phyloP scores from a whole-genome alignment of 2,113 vertebrate species.

The Macquaria ambigua region DNA sequence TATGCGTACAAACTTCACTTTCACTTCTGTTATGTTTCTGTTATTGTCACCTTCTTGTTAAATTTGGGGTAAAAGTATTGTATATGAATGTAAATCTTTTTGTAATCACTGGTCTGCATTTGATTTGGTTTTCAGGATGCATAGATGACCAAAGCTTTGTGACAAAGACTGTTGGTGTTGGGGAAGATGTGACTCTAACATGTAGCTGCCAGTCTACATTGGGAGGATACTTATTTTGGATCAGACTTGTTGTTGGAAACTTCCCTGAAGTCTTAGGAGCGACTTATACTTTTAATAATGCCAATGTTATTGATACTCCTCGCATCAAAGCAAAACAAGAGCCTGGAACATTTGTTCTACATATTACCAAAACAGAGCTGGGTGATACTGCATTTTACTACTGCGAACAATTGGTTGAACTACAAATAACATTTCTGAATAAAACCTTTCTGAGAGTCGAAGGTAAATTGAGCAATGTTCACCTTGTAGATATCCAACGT shows the following conservation, averaged over 20 bases:
- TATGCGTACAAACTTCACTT: neutral
- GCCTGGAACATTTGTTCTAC: slow-evolving; percentile 38
- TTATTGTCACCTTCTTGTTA: neutral
- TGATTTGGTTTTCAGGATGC: slow-evolving; percentile 32
- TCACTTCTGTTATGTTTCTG: neutral
- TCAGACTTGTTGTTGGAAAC: slow-evolving; percentile 43
- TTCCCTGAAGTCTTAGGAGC: slow-evolving; percentile 48
- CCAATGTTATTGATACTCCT: accelerated
- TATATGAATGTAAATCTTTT: neutral
- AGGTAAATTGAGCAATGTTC: slow-evolving; percentile 29
- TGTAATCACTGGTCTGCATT: neutral
- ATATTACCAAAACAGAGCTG: slow-evolving; percentile 12
- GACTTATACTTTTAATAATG: slow-evolving; percentile 8
- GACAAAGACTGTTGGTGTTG: slow-evolving; percentile 25
- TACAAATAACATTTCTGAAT: neutral
- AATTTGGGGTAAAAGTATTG: neutral
- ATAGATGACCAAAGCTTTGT: neutral
- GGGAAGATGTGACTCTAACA: slow-evolving; percentile 54
- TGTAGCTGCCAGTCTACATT: slow-evolving; percentile 12
- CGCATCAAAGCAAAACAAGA: slow-evolving; percentile 14
- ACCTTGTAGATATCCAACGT: neutral
- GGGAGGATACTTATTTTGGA: slow-evolving; percentile 20
- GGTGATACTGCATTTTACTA: slow-evolving; percentile 55
- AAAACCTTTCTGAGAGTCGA: slow-evolving; percentile 24
- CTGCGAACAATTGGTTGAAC: slow-evolving; percentile 29